Evolutionary conservation across 2,113 vertebrate species (phyloP).

Genomic region (Elaphurus davidianus): DNA sequence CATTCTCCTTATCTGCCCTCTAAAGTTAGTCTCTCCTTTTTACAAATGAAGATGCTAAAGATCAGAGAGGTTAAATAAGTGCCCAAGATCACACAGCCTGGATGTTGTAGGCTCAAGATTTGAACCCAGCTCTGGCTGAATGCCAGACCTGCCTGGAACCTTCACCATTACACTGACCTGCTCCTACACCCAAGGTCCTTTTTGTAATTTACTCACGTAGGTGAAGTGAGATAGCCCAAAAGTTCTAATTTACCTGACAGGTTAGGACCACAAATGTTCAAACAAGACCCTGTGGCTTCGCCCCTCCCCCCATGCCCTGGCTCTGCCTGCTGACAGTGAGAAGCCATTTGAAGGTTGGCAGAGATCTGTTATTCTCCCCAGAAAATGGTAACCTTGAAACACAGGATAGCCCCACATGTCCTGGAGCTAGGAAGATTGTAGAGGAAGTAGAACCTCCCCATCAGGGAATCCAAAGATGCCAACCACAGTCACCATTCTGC

Average conservation of each 20-base stretch:
- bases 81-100: background rate
- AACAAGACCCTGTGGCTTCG: rapidly evolving
- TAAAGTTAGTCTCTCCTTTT: rapidly evolving
- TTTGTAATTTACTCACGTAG: rapidly evolving
- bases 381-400: background rate
- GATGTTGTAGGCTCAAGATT: background rate
- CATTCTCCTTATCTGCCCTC: background rate
- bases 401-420: rapidly evolving
- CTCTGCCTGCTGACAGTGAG: background rate
- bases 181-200: background rate
- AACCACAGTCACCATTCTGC: rapidly evolving
- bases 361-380: too few species aligned
- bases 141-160: background rate
- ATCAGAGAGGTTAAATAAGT: background rate
- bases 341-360: rapidly evolving
- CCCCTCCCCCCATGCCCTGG: rapidly evolving
- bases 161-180: rapidly evolving
- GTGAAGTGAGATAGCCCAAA: rapidly evolving
- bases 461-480: too few species aligned
- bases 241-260: rapidly evolving
- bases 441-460: rapidly evolving
- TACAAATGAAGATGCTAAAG: rapidly evolving
- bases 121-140: background rate
- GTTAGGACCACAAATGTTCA: background rate
- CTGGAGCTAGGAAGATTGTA: background rate